phyloP scores from a whole-genome alignment of 2,113 vertebrate genomes.

The Merops nubicus region DNA sequence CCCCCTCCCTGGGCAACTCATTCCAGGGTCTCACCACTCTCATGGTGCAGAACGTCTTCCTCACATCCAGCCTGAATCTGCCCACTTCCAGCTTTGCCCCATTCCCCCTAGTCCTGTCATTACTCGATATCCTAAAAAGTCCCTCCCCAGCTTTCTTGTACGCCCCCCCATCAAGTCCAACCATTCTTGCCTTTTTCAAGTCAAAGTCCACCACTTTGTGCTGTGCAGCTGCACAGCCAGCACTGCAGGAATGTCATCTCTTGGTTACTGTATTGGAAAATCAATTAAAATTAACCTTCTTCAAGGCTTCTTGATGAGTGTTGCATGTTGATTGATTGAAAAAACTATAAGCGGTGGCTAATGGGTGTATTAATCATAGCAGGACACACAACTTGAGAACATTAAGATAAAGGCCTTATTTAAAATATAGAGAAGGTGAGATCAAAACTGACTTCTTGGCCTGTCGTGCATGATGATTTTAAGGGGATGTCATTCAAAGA shows the following conservation, averaged over 20 bases:
- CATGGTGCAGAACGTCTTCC: too few relatives aligned
- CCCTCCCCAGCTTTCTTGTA: too few relatives aligned
- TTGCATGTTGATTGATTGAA: neutral
- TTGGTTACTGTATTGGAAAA: neutral
- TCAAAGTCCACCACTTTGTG: neutral
- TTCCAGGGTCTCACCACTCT: too few relatives aligned
- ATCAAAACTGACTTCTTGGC: neutral
- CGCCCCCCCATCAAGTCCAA: neutral
- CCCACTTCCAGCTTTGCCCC: too few relatives aligned
- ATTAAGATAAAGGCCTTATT: constrained; percentile 6
- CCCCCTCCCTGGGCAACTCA: too few relatives aligned
- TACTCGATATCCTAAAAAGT: too few relatives aligned
- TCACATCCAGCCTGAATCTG: too few relatives aligned
- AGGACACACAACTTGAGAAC: constrained; percentile 2
- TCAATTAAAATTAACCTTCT: constrained; percentile 2
- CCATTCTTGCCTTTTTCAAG: neutral
- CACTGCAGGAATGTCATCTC: neutral
- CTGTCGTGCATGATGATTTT: neutral
- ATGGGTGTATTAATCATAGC: constrained; percentile 16
- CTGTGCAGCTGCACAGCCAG: neutral
- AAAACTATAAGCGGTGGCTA: neutral
- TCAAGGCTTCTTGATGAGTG: neutral
- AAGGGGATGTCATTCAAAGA: neutral
- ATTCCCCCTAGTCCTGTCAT: too few relatives aligned
- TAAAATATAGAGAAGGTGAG: neutral